phyloP scores from a whole-genome alignment of 2,888 invertebrate genomes.

The Erannis defoliaria region DNA sequence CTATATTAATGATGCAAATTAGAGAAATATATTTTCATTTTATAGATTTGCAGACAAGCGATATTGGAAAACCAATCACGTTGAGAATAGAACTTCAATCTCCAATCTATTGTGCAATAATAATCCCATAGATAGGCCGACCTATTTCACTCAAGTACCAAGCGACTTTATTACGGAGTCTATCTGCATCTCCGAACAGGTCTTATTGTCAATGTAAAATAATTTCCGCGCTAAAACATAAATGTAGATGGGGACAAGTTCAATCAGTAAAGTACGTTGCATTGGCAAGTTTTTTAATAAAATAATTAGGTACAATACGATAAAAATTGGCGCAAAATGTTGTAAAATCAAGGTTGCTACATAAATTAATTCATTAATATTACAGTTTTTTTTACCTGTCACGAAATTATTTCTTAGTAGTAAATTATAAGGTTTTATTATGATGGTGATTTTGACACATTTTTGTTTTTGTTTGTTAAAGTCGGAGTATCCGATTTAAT shows the following conservation, averaged over 20 bases:
- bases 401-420: too few relatives aligned
- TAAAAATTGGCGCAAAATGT: neutral
- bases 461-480: too few relatives aligned
- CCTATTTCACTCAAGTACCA: constrained; percentile 17
- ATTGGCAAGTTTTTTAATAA: neutral
- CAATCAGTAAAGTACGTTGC: neutral
- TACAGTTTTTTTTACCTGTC: too few relatives aligned
- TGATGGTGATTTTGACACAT: too few relatives aligned
- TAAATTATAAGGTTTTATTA: too few relatives aligned
- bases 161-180: constrained; percentile 16
- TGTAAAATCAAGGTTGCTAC: too few relatives aligned
- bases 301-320: neutral
- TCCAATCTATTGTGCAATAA: constrained; percentile 7
- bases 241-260: neutral
- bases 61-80: neutral
- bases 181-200: constrained; percentile 21
- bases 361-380: too few relatives aligned
- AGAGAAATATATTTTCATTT: neutral
- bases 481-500: too few relatives aligned
- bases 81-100: neutral
- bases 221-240: neutral
- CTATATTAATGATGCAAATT: too few relatives aligned
- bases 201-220: constrained; percentile 31
- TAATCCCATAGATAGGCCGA: constrained; percentile 1
- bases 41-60: neutral